Conservation (phyloP, 2,797 vertebrate genomes). For the Alfaro cultratus region DNA sequence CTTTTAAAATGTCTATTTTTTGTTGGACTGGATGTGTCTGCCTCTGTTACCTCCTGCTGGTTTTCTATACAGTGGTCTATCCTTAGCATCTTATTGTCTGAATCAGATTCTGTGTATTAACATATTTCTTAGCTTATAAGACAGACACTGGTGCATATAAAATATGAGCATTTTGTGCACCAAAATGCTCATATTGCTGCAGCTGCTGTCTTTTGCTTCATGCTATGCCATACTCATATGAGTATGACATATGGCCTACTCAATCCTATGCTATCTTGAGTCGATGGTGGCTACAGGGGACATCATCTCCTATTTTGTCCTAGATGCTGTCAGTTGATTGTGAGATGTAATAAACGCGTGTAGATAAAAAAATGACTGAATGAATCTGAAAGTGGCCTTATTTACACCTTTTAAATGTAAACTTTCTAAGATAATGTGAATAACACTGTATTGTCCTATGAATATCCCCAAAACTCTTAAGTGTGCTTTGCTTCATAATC, state of each 20-base stretch:
- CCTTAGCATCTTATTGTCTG: background rate
- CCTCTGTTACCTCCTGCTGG: slow-evolving; percentile 40
- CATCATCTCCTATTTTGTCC: background rate
- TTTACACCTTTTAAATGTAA: background rate
- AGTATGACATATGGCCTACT: no score
- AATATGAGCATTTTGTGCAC: background rate
- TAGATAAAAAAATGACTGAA: background rate
- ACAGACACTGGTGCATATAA: background rate
- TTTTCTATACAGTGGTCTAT: background rate
- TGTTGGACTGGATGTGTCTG: slow-evolving; percentile 43
- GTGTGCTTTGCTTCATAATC: background rate
- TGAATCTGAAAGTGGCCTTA: background rate
- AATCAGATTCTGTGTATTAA: slow-evolving; percentile 1
- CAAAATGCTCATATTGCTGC: no score
- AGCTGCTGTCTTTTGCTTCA: no score
- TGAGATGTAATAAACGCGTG: background rate
- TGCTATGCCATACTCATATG: no score
- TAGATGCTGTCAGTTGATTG: background rate
- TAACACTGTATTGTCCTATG: background rate
- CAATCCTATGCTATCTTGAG: no score
- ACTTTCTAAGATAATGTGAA: background rate
- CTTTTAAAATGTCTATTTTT: slow-evolving; percentile 39
- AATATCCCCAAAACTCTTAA: background rate
- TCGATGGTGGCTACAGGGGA: background rate
- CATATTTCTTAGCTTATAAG: background rate